Percentiles rank a stretch among this genome's conserved stretches.
These are phyloP conservation scores for Glossosoma conforme DNA, from an alignment of 1,140 invertebrate genomes.

Conservation along the genomic window DNA sequence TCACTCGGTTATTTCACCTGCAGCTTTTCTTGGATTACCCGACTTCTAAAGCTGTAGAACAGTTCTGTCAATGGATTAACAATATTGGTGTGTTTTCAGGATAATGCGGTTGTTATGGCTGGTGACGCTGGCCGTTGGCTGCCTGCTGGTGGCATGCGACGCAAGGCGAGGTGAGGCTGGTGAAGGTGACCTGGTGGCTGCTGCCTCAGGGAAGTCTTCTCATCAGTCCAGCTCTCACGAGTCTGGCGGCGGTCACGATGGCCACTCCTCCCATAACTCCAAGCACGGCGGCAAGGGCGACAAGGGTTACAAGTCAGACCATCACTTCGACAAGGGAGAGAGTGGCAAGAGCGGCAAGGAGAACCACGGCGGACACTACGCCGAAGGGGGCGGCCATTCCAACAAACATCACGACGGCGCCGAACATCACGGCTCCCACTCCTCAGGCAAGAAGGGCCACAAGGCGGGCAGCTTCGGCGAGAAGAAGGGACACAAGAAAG, in stretches of 20 bases:
- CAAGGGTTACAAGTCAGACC: slow-evolving; percentile 61
- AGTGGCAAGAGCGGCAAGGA: slow-evolving; percentile 69
- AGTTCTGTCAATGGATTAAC: too few species aligned
- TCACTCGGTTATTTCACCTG: too few species aligned
- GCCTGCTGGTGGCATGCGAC: slow-evolving; percentile 22
- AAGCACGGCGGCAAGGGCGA: slow-evolving; percentile 61
- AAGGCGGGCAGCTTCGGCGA: slow-evolving; percentile 69
- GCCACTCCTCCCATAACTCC: slow-evolving; percentile 58
- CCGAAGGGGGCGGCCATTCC: slow-evolving; percentile 67
- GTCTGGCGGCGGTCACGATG: slow-evolving; percentile 59
- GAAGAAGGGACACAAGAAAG: slow-evolving; percentile 75
- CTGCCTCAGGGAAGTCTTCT: slow-evolving; percentile 46
- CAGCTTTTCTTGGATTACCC: too few species aligned
- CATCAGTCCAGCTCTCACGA: slow-evolving; percentile 50
- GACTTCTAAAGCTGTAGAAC: too few species aligned
- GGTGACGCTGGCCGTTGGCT: slow-evolving; percentile 22
- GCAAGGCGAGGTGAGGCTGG: slow-evolving; percentile 21
- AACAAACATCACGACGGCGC: slow-evolving; percentile 71
- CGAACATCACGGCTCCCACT: slow-evolving; percentile 62
- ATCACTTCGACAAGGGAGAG: slow-evolving; percentile 63
- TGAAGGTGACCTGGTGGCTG: slow-evolving; percentile 40
- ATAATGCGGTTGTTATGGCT: slow-evolving; percentile 41
- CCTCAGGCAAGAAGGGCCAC: slow-evolving; percentile 68
- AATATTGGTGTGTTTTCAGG: slow-evolving; percentile 25
- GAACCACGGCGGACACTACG: slow-evolving; percentile 64